Evolutionary conservation across 2,113 vertebrate species (phyloP).

Genomic region (Brachypteracias leptosomus): DNA sequence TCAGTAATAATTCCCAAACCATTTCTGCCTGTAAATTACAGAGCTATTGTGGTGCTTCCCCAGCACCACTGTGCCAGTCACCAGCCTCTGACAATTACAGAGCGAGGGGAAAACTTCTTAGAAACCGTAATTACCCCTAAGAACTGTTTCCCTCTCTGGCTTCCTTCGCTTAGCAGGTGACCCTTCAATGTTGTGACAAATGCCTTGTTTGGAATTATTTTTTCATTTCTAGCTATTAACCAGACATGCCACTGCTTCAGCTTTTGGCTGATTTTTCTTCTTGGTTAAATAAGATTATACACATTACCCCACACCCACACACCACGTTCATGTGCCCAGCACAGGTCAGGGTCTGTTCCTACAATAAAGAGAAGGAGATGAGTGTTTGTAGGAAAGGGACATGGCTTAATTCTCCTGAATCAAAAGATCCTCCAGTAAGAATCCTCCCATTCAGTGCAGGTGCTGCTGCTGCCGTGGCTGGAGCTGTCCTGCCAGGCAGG

Average conservation of each 20-base stretch:
- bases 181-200: constrained; percentile 57
- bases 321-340: accelerated
- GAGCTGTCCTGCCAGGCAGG: too few relatives aligned
- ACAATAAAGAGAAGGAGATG: not conserved
- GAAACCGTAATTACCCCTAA: constrained; percentile 39
- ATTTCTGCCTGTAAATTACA: not conserved
- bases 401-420: not conserved
- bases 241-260: accelerated
- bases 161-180: not conserved
- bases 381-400: not conserved
- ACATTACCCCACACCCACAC: accelerated
- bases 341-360: accelerated
- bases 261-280: not conserved
- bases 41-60: constrained; percentile 12
- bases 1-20: not conserved
- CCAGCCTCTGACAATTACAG: constrained; percentile 28
- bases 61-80: not conserved
- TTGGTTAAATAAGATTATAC: not conserved
- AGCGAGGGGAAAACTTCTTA: constrained; percentile 9
- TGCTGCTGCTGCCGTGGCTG: not conserved
- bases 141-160: constrained; percentile 26
- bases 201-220: not conserved
- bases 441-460: too few relatives aligned
- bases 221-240: constrained; percentile 20
- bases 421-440: not conserved